Percentiles rank a stretch among this genome's conserved stretches.
phyloP scores from a whole-genome alignment of 2,888 invertebrate species.

The Zeuzera pyrina region DNA sequence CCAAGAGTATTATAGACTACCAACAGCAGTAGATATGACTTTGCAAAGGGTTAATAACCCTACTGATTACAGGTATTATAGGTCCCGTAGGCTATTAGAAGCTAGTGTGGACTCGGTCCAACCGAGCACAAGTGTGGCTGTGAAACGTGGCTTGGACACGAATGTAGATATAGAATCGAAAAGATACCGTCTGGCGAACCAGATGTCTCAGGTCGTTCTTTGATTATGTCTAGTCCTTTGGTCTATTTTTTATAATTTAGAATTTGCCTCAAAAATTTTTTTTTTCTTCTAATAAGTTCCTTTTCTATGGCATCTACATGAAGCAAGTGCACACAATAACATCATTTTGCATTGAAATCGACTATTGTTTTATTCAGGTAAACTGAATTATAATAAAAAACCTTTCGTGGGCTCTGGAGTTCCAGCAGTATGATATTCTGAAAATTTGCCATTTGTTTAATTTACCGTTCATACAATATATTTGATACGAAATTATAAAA shows the following conservation, averaged over 20 bases:
- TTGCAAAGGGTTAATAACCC: slow-evolving; percentile 40
- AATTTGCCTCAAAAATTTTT: not conserved
- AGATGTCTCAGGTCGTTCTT: slow-evolving; percentile 55
- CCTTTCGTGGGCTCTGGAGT: too few relatives aligned
- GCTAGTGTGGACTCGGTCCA: slow-evolving; percentile 38
- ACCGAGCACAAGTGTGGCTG: slow-evolving; percentile 42
- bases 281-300: not conserved
- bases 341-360: too few relatives aligned
- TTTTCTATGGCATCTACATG: too few relatives aligned
- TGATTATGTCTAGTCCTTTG: slow-evolving; percentile 41
- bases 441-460: too few relatives aligned
- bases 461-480: too few relatives aligned
- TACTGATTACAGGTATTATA: slow-evolving; percentile 46
- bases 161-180: slow-evolving; percentile 49
- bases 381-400: too few relatives aligned
- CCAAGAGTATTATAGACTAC: slow-evolving; percentile 33
- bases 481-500: too few relatives aligned
- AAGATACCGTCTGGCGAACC: slow-evolving; percentile 38
- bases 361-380: too few relatives aligned
- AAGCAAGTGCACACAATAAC: too few relatives aligned
- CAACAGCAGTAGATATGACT: slow-evolving; percentile 38
- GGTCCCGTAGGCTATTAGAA: slow-evolving; percentile 45
- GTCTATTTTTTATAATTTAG: slow-evolving; percentile 6
- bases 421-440: too few relatives aligned
- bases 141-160: slow-evolving; percentile 47